Percentiles rank a stretch among this genome's conserved stretches.
These are phyloP conservation scores for Datnioides undecimradiatus DNA, from an alignment of 2,113 vertebrate species.

Conservation along the genomic window DNA sequence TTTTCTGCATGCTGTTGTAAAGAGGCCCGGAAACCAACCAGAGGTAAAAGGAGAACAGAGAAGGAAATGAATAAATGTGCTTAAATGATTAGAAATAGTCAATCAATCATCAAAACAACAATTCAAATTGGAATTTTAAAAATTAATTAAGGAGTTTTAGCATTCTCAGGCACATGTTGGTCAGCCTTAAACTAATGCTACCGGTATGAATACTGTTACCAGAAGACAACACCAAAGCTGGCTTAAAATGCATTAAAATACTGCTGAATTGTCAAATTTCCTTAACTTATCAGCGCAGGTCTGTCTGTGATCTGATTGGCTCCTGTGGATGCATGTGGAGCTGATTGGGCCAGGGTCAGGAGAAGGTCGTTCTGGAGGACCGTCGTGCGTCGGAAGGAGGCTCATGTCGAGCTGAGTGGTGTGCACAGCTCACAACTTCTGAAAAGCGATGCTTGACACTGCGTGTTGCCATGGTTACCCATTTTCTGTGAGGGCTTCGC, in stretches of 20 bases:
- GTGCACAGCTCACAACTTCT: constrained; percentile 39
- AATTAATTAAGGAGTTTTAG: too few species aligned
- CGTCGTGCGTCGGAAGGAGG: background rate
- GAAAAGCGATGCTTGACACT: constrained; percentile 54
- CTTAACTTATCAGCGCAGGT: background rate
- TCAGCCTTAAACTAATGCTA: too few species aligned
- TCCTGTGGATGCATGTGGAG: background rate
- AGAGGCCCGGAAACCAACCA: background rate
- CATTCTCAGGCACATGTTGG: too few species aligned
- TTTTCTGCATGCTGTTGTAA: background rate
- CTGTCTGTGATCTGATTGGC: background rate
- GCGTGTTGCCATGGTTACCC: constrained; percentile 68
- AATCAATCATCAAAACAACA: too few species aligned
- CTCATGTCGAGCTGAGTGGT: constrained; percentile 13
- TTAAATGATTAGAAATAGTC: too few species aligned
- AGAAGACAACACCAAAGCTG: background rate
- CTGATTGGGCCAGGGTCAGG: background rate
- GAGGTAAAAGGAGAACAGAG: too few species aligned
- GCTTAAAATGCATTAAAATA: background rate
- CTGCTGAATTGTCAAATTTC: background rate
- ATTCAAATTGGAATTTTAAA: too few species aligned
- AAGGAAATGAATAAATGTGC: too few species aligned
- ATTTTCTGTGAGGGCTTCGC: constrained; percentile 4
- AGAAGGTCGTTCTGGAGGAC: background rate
- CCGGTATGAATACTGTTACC: too few species aligned